Base-by-base conservation (phyloP, 2,888 invertebrate genomes). In the Cremastobaeus sp. region DNA sequence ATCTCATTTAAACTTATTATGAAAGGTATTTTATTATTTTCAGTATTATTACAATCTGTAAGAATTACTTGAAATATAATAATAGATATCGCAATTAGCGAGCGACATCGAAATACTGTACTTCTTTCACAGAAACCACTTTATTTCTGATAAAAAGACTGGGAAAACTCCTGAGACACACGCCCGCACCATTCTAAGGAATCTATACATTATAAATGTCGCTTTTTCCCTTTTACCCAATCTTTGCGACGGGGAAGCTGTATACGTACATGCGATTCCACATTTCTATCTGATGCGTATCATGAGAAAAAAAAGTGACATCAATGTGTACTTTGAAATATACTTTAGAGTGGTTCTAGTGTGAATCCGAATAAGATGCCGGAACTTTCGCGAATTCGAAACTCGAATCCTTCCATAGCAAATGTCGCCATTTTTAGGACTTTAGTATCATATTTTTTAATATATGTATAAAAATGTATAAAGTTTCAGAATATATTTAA, bases 161-260 rank as follows among this genome's bases (percentile, higher is more conserved):
- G 75, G 74, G 76, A 76, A 82, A 83, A 83, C 80, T 83, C 83
- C 83, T 77, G 82, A 83, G 80, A 82, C 83, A 80, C 81, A 83
- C 77, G 79, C 82, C 81, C 76, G 80, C 75, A 81, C 77, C 81
- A 80, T 83, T 80, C 80, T 81, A 78, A 80, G 81, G 80, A 81
- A 79, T 79, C 83, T 80, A 82, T 83, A 81, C 82, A 83, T 83
- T 81, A 83, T 83, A 83, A 81, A 83, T 83, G 81, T 79, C 79
- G n/a, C 77, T 77, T 76, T 66, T 68, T 52, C 52, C 57, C 64
- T 55, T 68, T 62, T 45, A 59, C 34, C 35, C 54, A 68, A 43
- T 35, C 28, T 41, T 66, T 37, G 74, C 37, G 54, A 60, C 48
- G 6, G 41, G 32, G 34, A 47, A 64, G 45, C 43, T 48, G 74